A percentile compares a stretch with the other conserved stretches of the same genome.
Conservation (phyloP, 2,797 vertebrate genomes). For the Chromis chromis region DNA sequence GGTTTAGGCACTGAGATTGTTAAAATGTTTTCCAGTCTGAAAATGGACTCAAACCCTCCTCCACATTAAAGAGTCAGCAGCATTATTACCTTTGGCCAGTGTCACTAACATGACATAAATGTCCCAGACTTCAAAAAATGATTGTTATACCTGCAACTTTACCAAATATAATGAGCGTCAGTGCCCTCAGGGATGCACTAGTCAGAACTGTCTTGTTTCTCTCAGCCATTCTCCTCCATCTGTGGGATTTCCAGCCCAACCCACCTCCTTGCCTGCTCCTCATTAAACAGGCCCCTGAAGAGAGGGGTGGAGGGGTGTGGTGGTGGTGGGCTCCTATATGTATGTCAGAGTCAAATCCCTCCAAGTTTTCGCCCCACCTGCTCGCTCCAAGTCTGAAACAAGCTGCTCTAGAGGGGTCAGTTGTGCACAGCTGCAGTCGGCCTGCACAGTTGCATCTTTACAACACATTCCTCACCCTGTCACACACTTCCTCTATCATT, state of each 20-base stretch:
- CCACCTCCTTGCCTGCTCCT: conserved; percentile 75
- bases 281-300: conserved; percentile 78
- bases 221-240: conserved; percentile 74
- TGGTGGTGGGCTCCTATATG: conserved; percentile 25
- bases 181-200: conserved; percentile 55
- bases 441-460: conserved; percentile 34
- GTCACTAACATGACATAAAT: conserved; percentile 34
- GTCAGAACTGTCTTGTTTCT: conserved; percentile 76
- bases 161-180: conserved; percentile 35
- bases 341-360: conserved; percentile 47
- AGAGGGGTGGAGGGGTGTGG: conserved; percentile 37
- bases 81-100: conserved; percentile 18
- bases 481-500: conserved; percentile 30
- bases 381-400: conserved; percentile 36
- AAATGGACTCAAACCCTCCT: conserved; percentile 10
- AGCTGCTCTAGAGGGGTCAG: conserved; percentile 27
- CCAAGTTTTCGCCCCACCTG: conserved; percentile 57
- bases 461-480: conserved; percentile 31
- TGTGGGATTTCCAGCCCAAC: conserved; percentile 71
- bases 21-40: conserved; percentile 11
- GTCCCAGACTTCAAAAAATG: conserved; percentile 18
- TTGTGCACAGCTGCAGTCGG: conserved; percentile 51
- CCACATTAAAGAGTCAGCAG: conserved; percentile 17
- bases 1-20: conserved; percentile 12
- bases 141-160: conserved; percentile 48